Percentiles rank a stretch among this genome's conserved stretches.
Evolutionary conservation across 1,140 invertebrate species (phyloP).

Genomic region (Zophobas morio): DNA sequence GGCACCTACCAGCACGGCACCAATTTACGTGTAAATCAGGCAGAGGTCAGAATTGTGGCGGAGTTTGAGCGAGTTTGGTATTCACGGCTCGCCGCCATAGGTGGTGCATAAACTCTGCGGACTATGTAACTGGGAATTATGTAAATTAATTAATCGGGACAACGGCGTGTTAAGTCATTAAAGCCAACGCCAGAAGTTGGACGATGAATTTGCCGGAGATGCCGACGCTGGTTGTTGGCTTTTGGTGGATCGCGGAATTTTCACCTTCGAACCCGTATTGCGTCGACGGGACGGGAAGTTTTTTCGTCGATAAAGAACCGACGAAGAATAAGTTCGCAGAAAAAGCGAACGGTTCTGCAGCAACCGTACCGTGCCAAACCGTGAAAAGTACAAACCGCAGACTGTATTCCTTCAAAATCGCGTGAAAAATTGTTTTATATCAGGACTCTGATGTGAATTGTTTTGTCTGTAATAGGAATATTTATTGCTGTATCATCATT

Average conservation of each 20-base stretch:
- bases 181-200: background rate
- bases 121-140: conserved; percentile 26
- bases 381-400: no score
- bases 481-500: no score
- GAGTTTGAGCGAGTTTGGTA: conserved; percentile 8
- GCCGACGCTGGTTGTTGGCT: background rate
- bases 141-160: conserved; percentile 29
- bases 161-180: conserved; percentile 7
- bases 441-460: no score
- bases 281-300: no score
- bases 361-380: no score
- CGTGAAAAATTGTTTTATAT: no score
- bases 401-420: no score
- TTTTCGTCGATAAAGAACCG: no score
- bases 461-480: no score
- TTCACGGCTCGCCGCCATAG: conserved; percentile 4
- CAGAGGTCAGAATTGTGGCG: background rate
- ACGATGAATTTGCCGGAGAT: background rate
- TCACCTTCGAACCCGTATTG: no score
- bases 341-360: no score
- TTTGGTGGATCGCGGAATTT: background rate
- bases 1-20: background rate
- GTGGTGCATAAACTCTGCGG: conserved; percentile 8
- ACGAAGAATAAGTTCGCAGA: no score
- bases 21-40: conserved; percentile 16